A percentile compares a stretch with the other conserved stretches of the same genome.
Evolutionary conservation across 2,888 invertebrate genomes (phyloP).

Genomic region (Digitonthophagus gazella): DNA sequence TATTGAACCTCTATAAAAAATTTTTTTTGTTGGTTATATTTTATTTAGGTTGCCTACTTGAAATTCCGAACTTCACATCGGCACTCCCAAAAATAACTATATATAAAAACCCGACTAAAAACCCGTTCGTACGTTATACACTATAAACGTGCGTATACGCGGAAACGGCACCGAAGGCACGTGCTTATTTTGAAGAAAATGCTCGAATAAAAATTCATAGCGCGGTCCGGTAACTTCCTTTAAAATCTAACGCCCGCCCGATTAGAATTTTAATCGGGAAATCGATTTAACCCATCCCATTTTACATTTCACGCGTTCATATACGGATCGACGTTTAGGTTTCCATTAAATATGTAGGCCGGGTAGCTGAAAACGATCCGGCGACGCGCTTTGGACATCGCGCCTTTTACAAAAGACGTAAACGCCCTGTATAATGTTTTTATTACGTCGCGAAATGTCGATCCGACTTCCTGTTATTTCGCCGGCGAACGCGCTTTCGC

Average conservation of each 20-base stretch:
- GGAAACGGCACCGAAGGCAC: neutral
- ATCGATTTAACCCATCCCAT: neutral
- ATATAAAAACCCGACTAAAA: neutral
- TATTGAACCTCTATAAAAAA: too few relatives aligned
- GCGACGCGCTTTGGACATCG: neutral
- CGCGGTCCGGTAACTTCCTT: neutral
- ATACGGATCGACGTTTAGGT: neutral
- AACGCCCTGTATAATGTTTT: neutral
- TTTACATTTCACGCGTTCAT: neutral
- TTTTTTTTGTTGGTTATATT: too few relatives aligned
- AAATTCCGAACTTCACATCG: neutral
- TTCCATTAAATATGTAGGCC: neutral
- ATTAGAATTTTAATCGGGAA: neutral
- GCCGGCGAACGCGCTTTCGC: neutral
- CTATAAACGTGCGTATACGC: neutral
- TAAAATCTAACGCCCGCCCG: neutral
- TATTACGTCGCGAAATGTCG: neutral
- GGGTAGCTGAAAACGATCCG: too few relatives aligned
- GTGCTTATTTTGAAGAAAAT: neutral
- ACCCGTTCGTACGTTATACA: neutral
- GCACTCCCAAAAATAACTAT: conserved; percentile 2
- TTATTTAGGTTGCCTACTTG: neutral
- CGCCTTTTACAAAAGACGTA: neutral
- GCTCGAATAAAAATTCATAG: neutral
- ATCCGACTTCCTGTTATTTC: neutral